Evolutionary conservation across 2,113 vertebrate genomes (phyloP), one percentile per base, ranked within the genome.

Genomic region (Phrynosoma platyrhinos): DNA sequence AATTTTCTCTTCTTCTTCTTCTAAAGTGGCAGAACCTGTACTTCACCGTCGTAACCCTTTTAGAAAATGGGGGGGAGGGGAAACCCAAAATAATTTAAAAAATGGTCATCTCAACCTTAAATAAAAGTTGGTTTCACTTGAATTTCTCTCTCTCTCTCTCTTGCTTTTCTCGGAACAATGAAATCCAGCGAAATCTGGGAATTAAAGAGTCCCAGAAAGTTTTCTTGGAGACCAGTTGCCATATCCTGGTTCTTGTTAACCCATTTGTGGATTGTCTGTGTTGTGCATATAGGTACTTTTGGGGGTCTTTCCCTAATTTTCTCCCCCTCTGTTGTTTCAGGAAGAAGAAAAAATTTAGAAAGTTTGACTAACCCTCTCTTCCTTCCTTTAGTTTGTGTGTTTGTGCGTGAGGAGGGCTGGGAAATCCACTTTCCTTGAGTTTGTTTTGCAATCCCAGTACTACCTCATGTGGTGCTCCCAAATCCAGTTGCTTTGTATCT

Each of bases 381-480:
- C 5, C 47, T 7, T 47, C 47, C 47, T 47, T 5, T 47, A 47
- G 47, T 47, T 36, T 47, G 47, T 47, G 47, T 47, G 47, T 47
- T 47, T 7, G 7, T 47, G 47, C 69, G 18, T 68, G 62, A 89
- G 80, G 84, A 79, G 10, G 30, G 9, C 7, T 20, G 9, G 79
- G 32, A 40, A 13, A 27, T 52, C 9, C 69, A 23, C 5, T 74
- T 74, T 64, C 36, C 86, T 80, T 5, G 23, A 5, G 36, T 81
- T 87, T 75, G 3, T 92, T 82, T 91, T 91, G 79, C 69, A 84
- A 5, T 82, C 74, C 3, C 69, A 79, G 27, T 40, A 83, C 32
- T 40, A 83, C 32, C 42, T 91, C 84, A 68, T 81, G 84, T 89
- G 74, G 23, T 25, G n/a, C 21, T 84, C 7, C 71, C 21, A 8